Evolutionary conservation across 2,888 invertebrate genomes (phyloP).

Genomic region (Cabera pusaria): DNA sequence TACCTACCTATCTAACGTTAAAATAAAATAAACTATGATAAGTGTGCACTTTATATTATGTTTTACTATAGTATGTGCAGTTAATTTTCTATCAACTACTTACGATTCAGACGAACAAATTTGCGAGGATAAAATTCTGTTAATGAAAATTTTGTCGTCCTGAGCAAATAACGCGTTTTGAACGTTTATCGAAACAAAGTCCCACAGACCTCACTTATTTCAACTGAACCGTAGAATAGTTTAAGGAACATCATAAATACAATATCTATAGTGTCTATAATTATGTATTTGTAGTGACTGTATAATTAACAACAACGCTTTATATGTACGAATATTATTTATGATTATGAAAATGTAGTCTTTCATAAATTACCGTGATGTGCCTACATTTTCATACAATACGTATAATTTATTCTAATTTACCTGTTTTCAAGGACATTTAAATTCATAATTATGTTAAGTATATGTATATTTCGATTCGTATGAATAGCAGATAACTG

Average conservation of each 20-base stretch:
- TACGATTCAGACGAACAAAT: slow-evolving; percentile 45
- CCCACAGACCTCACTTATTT: too few species aligned
- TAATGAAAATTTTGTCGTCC: too few species aligned
- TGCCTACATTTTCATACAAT: slow-evolving; percentile 47
- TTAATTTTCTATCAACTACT: slow-evolving; percentile 49
- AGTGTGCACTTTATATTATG: slow-evolving; percentile 70
- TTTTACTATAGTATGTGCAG: slow-evolving; percentile 62
- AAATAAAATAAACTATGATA: slow-evolving; percentile 60
- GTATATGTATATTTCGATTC: slow-evolving; percentile 24
- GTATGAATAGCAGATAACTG: slow-evolving; percentile 37
- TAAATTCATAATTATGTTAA: slow-evolving; percentile 39
- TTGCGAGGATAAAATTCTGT: too few species aligned
- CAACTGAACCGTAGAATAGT: slow-evolving; percentile 48
- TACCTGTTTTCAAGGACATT: slow-evolving; percentile 62
- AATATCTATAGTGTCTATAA: slow-evolving; percentile 46
- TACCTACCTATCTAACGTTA: slow-evolving; percentile 65
- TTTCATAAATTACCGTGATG: slow-evolving; percentile 45
- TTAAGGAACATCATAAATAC: slow-evolving; percentile 69
- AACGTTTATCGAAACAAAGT: too few species aligned
- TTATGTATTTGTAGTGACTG: slow-evolving; percentile 40
- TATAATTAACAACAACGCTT: slow-evolving; percentile 71
- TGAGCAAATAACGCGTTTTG: not conserved
- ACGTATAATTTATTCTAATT: slow-evolving; percentile 48
- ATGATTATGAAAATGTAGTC: slow-evolving; percentile 49
- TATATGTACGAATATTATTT: slow-evolving; percentile 54